phyloP scores from a whole-genome alignment of 2,888 invertebrate genomes.

The Acrobasis suavella region DNA sequence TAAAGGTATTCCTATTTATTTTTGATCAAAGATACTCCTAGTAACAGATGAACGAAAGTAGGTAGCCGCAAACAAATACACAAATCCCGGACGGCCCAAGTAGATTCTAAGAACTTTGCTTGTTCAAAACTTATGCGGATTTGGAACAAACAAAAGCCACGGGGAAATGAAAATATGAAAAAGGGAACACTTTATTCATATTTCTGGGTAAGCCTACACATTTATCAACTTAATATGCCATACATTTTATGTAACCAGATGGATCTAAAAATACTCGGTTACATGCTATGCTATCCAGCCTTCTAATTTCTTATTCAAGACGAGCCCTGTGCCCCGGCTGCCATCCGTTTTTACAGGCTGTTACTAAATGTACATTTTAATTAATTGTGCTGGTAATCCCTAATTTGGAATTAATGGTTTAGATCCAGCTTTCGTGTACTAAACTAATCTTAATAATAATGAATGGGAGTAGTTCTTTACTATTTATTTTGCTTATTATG shows the following conservation, averaged over 20 bases:
- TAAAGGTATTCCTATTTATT: too few species aligned
- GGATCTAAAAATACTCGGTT: background rate
- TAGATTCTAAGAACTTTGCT: too few species aligned
- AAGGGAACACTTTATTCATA: too few species aligned
- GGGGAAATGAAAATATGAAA: too few species aligned
- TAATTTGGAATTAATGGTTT: background rate
- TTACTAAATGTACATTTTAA: background rate
- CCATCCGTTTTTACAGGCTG: background rate
- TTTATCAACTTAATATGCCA: background rate
- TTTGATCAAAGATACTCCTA: too few species aligned
- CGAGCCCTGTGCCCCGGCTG: background rate
- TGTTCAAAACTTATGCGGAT: too few species aligned
- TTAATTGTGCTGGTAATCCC: background rate
- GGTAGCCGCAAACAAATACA: too few species aligned
- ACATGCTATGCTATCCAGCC: background rate
- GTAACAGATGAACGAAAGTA: too few species aligned
- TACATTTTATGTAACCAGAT: background rate
- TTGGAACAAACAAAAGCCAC: too few species aligned
- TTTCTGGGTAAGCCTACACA: background rate
- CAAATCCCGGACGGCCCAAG: too few species aligned
- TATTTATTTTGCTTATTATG: too few species aligned
- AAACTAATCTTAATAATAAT: background rate
- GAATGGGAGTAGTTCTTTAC: too few species aligned
- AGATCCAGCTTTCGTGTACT: background rate
- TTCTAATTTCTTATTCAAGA: conserved; percentile 3